Base-by-base conservation (phyloP, 2,888 invertebrate genomes). In the Zhengitettix transpicula region DNA sequence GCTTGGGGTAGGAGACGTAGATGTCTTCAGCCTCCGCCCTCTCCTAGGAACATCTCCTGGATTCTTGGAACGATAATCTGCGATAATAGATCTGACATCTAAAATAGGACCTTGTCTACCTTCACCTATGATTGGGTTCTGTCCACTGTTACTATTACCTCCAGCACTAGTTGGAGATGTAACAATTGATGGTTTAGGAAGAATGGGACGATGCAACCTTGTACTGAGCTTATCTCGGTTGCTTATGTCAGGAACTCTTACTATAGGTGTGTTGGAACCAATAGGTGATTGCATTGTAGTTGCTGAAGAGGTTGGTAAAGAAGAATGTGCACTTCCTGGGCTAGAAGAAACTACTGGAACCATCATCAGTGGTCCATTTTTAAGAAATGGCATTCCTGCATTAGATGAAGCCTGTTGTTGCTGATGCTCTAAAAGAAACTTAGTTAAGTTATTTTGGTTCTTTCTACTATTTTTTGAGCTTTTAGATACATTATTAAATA, bases 51-150 rank as follows among this genome's bases (percentile, higher is more conserved):
- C 81, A 8, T 81, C 75, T 65, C 89, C 87, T 0, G 87, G 86
- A 72, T 88, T 86, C 65, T 84, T 77, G 64, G 85, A 84, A 65
- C 87, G 79, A 68, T 87, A 87, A 69, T 89, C 89, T 0, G 87
- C 88, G 68, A 88, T 87, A 60, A 89, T 86, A 8, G 87, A 85
- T 69, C 87, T 83, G 0, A 89, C 89, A 70, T 90, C 88, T 61
- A 88, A 81, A n/a, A 85, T 84, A 0, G 86, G 83, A 0, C 87
- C 84, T 68, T 87, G 87, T 0, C 85, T 76, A 0, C 86, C 86
- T 73, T 81, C 81, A 0, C 80, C 77, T 60, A 82, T 71, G 60
- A 81, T 80, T 14, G 83, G 79, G 64, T 82, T 82, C 70, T 77
- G 77, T 11, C 28, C 28, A 56, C n/a, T 57, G 56, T 53, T 58